A percentile compares a stretch with the other conserved stretches of the same genome.
Conservation (phyloP, 2,888 invertebrate species). For the Lasioglossum vierecki region DNA sequence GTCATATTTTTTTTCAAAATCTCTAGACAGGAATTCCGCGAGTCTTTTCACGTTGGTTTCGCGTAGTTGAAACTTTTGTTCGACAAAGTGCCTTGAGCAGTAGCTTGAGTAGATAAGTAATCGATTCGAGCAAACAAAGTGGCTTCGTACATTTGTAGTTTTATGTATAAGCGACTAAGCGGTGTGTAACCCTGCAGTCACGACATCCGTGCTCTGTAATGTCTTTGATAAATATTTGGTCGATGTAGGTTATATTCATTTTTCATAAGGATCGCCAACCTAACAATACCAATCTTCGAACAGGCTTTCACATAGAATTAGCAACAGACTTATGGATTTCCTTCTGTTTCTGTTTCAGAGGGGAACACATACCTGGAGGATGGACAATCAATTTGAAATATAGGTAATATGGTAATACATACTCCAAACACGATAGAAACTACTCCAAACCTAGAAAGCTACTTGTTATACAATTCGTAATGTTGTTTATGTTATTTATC, state of each 20-base stretch:
- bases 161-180: not conserved
- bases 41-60: not conserved
- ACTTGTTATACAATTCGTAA: not conserved
- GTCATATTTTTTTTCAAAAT: slow-evolving; percentile 14
- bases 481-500: not conserved
- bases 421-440: not conserved
- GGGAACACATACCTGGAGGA: slow-evolving; percentile 65
- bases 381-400: slow-evolving; percentile 73
- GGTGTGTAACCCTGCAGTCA: no score
- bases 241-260: no score
- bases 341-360: slow-evolving; percentile 62
- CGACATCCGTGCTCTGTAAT: no score
- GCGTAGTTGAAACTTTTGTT: not conserved
- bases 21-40: slow-evolving; percentile 21
- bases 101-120: not conserved
- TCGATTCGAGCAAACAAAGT: not conserved
- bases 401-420: slow-evolving; percentile 71
- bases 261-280: no score
- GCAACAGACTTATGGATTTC: not conserved
- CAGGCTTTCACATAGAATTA: not conserved
- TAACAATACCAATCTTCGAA: no score
- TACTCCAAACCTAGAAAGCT: not conserved
- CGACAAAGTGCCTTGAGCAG: not conserved
- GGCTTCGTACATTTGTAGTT: not conserved
- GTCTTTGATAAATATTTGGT: not conserved